Conservation (phyloP, 1,140 invertebrate genomes). For the Odontomachus brunneus region DNA sequence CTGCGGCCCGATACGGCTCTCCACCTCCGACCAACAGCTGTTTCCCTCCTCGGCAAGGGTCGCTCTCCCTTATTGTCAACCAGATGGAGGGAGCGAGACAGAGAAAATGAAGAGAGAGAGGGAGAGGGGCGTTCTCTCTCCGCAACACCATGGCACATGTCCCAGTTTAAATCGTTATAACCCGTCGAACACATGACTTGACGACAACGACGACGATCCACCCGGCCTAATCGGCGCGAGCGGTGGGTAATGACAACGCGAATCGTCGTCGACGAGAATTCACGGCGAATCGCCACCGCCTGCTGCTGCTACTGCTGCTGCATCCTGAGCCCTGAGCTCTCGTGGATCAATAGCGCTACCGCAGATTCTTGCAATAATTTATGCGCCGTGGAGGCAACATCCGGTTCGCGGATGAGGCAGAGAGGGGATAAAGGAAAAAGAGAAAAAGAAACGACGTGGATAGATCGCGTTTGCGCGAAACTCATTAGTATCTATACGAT, state of each 20-base stretch:
- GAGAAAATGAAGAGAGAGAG: neutral
- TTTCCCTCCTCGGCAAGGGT: conserved; percentile 80
- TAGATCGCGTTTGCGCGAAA: too few species aligned
- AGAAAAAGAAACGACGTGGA: neutral
- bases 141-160: conserved; percentile 73
- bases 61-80: conserved; percentile 81
- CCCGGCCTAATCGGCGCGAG: conserved; percentile 65
- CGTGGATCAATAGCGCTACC: conserved; percentile 43
- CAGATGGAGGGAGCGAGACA: conserved; percentile 27
- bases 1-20: conserved; percentile 66
- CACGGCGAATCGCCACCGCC: conserved; percentile 2
- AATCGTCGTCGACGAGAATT: conserved; percentile 45
- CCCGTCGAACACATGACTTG: conserved; percentile 70
- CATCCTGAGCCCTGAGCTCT: conserved; percentile 6
- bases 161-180: conserved; percentile 78
- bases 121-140: conserved; percentile 54
- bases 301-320: conserved; percentile 6
- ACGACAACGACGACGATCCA: conserved; percentile 37
- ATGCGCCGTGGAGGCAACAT: conserved; percentile 23
- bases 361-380: conserved; percentile 55
- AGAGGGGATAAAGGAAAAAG: neutral
- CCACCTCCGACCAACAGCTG: conserved; percentile 82
- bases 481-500: too few species aligned
- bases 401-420: neutral
- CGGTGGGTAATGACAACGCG: neutral